Evolutionary conservation across 53 echinoderm and acorn worm genomes (phyloP).

Genomic region (Arbacia lixula): DNA sequence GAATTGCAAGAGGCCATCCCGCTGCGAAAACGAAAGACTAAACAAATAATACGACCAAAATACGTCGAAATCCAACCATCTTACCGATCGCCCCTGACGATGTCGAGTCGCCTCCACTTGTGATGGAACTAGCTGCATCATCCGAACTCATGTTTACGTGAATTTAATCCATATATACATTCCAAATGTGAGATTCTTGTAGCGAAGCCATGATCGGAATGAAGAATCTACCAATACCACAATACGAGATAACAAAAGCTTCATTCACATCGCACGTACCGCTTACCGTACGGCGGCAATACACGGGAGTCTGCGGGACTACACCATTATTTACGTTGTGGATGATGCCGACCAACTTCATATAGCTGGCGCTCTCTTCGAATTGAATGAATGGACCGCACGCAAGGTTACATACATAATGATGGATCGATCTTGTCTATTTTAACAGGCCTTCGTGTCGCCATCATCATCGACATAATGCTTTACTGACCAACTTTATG

Average conservation of each 20-base stretch:
- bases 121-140: constrained; percentile 76
- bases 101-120: constrained; percentile 79
- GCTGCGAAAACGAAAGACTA: background rate
- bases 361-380: too few relatives aligned
- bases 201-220: background rate
- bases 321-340: too few relatives aligned
- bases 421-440: too few relatives aligned
- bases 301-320: too few relatives aligned
- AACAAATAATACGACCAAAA: background rate
- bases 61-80: constrained; percentile 8
- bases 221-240: background rate
- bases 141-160: constrained; percentile 76
- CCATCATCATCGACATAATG: too few relatives aligned
- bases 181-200: constrained; percentile 6
- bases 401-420: too few relatives aligned
- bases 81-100: constrained; percentile 77
- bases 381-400: too few relatives aligned
- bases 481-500: too few relatives aligned
- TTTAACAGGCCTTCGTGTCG: too few relatives aligned
- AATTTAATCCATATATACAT: constrained; percentile 32
- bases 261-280: background rate
- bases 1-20: constrained; percentile 6
- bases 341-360: too few relatives aligned
- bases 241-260: background rate
- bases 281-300: background rate